Evolutionary conservation across 1,140 invertebrate genomes (phyloP).

Genomic region (Drosophila asahinai): DNA sequence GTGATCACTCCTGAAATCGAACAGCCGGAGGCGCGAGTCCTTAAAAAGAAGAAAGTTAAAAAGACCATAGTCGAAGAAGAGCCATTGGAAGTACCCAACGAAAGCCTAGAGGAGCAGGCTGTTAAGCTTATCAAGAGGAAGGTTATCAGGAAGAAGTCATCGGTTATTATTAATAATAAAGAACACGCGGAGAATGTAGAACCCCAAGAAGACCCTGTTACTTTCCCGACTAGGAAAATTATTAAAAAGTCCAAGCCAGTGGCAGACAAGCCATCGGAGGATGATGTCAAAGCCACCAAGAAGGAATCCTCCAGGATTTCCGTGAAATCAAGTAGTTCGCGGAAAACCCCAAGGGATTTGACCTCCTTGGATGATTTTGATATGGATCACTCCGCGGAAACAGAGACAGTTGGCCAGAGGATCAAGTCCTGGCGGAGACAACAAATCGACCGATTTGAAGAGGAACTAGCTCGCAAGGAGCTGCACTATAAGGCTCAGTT

Average conservation of each 20-base stretch:
- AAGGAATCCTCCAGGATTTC: neutral
- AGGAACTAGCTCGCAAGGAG: slow-evolving; percentile 44
- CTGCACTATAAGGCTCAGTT: slow-evolving; percentile 28
- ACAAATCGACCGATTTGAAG: slow-evolving; percentile 46
- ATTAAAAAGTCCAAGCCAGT: slow-evolving; percentile 14
- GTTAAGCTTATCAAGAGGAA: slow-evolving; percentile 20
- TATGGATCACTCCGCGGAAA: neutral
- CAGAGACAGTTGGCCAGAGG: neutral
- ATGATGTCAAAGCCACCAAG: neutral
- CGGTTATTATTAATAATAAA: neutral
- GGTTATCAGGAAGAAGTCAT: slow-evolving; percentile 7
- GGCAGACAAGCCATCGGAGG: neutral
- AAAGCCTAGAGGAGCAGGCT: neutral
- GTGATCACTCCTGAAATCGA: neutral
- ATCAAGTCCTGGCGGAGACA: slow-evolving; percentile 54
- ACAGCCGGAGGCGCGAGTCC: neutral
- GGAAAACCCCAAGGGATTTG: neutral
- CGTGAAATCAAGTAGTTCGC: neutral
- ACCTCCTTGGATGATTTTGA: neutral
- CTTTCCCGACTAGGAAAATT: slow-evolving; percentile 7
- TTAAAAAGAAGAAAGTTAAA: slow-evolving; percentile 32
- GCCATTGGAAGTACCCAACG: neutral
- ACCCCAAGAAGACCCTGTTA: neutral
- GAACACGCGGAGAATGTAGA: neutral
- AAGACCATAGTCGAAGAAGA: neutral